Base-by-base conservation (phyloP, 2,113 vertebrate species). In the Phycodurus eques region DNA sequence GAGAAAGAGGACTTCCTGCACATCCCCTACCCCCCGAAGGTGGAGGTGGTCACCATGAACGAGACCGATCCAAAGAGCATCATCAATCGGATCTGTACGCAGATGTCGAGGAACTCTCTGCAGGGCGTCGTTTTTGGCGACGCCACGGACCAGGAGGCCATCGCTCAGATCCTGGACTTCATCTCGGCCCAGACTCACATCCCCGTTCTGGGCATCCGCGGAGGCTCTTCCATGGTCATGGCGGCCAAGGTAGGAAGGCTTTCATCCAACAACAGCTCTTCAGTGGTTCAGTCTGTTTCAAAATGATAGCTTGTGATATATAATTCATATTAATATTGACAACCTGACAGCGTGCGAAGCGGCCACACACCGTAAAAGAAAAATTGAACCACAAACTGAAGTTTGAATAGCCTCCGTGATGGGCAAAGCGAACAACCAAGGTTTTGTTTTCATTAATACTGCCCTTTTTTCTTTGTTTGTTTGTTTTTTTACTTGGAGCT, bases 181-280 rank as follows among this genome's bases (percentile, higher is more conserved):
- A 99, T 99, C 87, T 99, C 98, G 35, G 96, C 96, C 46, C 98
- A 99, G 93, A 99, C 98, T 35, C 96, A 98, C 89, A 96, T 98
- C 80, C 98, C 98, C 77, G 98, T 99, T 86, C 93, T 99, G 88
- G 97, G 98, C 76, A 99, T 99, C 92, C 94, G 98, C 8, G 98
- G 97, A 73, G 98, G 98, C 59, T 98, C 98, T 75, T 96, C 98
- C 76, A 99, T 99, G 97, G 97, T 99, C 80, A 99, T 99, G 98
- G 96, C 96, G 72, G 96, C 98, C 78, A 99, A 98, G 98, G 98
- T 99, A 97, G 71, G 88, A 77, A 42, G 59, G 14, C 6, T 33
- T 27, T 57, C 14, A 17, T 35, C 31, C 27, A 20, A 27, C 59
- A 19, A 33, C 31, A 19, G 22, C 11, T 31, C 56, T 12, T 57